Evolutionary conservation across 2,797 vertebrate genomes (phyloP), one percentile per base, ranked within the genome.

Genomic region (Pelochelys cantorii): DNA sequence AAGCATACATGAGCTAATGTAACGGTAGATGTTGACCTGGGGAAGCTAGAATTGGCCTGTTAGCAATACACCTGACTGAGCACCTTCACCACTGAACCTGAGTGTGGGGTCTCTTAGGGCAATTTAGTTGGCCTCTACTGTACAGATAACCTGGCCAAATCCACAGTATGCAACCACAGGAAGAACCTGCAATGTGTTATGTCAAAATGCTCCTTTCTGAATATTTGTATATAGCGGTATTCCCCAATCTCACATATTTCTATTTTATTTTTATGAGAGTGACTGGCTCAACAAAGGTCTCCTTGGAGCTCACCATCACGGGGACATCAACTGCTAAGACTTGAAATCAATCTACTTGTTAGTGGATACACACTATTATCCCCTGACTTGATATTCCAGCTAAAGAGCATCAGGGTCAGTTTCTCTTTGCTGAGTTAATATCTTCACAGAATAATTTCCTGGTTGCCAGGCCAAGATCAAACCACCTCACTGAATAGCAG

Each of bases 271-370:
- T 96, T 53, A 53, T 79, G 31, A 31, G 0, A 0, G 82, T 52
- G 59, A 74, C 87, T 95, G 86, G 81, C 85, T 91, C 90, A 53
- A 22, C 0, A 0, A 84, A 89, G 78, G 15, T 48, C 78, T 92
- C 34, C 57, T 88, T 62, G 78, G 85, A 10, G 0, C 7, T 79
- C 79, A 22, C 81, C 92, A 77, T 84, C 0, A 0, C 71, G 91
- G 92, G 75, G 93, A 84, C 60, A 96, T 80, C 94, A 84, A 31
- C 42, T 48, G 90, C 5, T 84, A 55, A 20, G 56, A 15, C 34
- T 92, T 87, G 89, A 85, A 95, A 90, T 94, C 91, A 87, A 85
- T 25, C n/a, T 94, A 62, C 96, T 83, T 91, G 89, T 93, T 96
- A 95, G 85, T 37, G 55, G 42, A 84, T 89, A 84, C 79, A 93